Percentiles rank a stretch among this genome's conserved stretches.
phyloP scores from a whole-genome alignment of 2,113 vertebrate genomes.

The Myodes glareolus region DNA sequence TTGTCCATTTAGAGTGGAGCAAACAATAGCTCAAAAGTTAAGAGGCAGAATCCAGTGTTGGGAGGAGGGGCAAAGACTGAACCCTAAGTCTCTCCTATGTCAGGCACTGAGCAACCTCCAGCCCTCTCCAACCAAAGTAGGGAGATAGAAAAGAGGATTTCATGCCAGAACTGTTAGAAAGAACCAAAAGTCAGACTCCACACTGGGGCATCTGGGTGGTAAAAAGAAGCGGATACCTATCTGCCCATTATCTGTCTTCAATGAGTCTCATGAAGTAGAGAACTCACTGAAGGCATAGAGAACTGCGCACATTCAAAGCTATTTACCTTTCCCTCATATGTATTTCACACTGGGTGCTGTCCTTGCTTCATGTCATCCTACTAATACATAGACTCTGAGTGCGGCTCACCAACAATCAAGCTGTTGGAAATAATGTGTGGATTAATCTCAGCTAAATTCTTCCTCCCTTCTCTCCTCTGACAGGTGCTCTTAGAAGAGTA shows the following conservation, averaged over 20 bases:
- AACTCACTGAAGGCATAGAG: neutral
- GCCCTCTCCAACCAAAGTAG: neutral
- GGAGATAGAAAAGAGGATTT: neutral
- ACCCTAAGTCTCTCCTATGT: too few species aligned
- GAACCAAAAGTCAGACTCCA: neutral
- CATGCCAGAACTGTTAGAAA: neutral
- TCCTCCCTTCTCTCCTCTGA: constrained; percentile 46
- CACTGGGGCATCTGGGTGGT: too few species aligned
- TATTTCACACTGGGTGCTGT: neutral
- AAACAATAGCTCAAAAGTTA: neutral
- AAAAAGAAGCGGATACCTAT: neutral
- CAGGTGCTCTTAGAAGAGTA: constrained; percentile 71
- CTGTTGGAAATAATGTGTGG: constrained; percentile 31
- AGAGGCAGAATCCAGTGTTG: neutral
- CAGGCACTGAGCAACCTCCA: neutral
- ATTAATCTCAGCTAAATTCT: constrained; percentile 48
- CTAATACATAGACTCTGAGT: neutral
- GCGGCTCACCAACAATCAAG: constrained; percentile 51
- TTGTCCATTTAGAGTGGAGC: neutral
- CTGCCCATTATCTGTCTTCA: neutral
- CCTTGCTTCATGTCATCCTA: neutral
- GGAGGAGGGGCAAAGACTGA: neutral
- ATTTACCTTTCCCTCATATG: neutral
- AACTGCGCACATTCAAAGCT: neutral
- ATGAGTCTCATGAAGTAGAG: neutral